Percentiles rank a stretch among this genome's conserved stretches.
Evolutionary conservation across 2,888 invertebrate genomes (phyloP).

Genomic region (Osedax frankpressi): DNA sequence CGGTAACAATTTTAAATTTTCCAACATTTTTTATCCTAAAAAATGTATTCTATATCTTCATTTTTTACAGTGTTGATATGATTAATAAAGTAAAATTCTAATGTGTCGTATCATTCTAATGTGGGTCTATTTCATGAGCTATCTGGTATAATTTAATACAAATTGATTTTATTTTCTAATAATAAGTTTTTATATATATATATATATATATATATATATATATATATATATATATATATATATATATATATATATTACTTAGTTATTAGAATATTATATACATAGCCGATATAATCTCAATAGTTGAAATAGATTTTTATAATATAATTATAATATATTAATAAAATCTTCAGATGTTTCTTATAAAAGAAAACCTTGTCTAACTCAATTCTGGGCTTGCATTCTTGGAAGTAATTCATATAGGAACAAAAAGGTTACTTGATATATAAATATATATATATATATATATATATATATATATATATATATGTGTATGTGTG

Average conservation of each 20-base stretch:
- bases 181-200: neutral
- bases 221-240: neutral
- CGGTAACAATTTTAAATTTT: too few relatives aligned
- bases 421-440: constrained; percentile 16
- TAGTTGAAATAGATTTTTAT: neutral
- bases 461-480: neutral
- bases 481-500: neutral
- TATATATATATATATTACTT: too few relatives aligned
- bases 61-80: neutral
- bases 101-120: too few relatives aligned
- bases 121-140: too few relatives aligned
- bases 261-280: too few relatives aligned
- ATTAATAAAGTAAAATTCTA: too few relatives aligned
- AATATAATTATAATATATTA: neutral
- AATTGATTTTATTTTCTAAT: neutral
- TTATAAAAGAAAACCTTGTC: constrained; percentile 1
- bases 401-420: constrained; percentile 24
- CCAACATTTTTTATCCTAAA: too few relatives aligned
- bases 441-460: neutral
- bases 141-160: too few relatives aligned
- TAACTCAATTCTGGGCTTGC: constrained; percentile 24
- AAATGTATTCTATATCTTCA: neutral
- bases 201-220: neutral
- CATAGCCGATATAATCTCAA: neutral
- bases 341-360: too few relatives aligned